Evolutionary conservation across 35 echinoderm and acorn worm genomes (phyloP).

Genomic region (Heliocidaris erythrogramma): DNA sequence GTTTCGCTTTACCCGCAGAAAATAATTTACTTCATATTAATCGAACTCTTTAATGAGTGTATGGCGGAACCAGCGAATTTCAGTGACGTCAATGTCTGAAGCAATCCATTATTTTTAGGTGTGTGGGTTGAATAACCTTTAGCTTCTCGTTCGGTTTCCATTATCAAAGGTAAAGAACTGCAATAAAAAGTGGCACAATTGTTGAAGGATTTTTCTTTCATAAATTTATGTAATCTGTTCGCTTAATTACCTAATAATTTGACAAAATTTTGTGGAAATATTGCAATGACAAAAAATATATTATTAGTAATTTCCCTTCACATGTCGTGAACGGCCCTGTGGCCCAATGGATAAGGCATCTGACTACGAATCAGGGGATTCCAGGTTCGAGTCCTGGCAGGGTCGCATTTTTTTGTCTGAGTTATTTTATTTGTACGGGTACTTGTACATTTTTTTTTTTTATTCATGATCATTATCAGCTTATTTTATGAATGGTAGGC

Average conservation of each 20-base stretch:
- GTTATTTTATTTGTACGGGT: not conserved
- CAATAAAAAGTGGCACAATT: not conserved
- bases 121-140: not conserved
- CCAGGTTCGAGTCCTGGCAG: slow-evolving; percentile 87
- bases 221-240: no score
- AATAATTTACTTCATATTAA: not conserved
- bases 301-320: not conserved
- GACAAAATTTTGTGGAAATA: no score
- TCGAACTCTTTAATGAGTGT: no score
- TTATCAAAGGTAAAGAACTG: not conserved
- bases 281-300: not conserved
- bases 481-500: no score
- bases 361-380: slow-evolving; percentile 88
- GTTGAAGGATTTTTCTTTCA: no score
- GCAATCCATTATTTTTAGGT: not conserved
- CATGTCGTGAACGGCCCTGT: slow-evolving; percentile 37
- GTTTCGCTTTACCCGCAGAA: not conserved
- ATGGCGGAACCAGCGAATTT: not conserved
- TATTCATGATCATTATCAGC: no score
- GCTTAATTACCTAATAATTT: no score
- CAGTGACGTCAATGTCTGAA: not conserved
- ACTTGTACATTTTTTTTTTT: no score
- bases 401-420: slow-evolving; percentile 49
- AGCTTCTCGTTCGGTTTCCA: not conserved
- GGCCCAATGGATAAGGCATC: slow-evolving; percentile 88